phyloP scores from a whole-genome alignment of 2,888 invertebrate genomes.

The Lissonota sp. region DNA sequence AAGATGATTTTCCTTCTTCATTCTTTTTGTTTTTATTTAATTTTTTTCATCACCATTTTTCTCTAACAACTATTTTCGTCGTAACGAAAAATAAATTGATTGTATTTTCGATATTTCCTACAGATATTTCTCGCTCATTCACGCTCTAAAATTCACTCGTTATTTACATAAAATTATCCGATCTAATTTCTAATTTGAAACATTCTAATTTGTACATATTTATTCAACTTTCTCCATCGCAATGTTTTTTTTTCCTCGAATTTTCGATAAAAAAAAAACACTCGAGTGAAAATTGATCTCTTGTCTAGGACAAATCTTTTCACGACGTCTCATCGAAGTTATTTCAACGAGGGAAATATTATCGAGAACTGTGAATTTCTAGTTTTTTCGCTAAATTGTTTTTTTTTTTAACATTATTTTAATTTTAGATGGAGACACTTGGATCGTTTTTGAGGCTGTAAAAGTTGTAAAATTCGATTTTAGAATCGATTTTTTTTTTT shows the following conservation, averaged over 20 bases:
- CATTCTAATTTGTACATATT: constrained; percentile 48
- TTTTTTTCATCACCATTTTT: constrained; percentile 24
- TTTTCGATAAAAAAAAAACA: constrained; percentile 23
- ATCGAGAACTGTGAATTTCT: constrained; percentile 57
- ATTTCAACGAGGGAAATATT: constrained; percentile 63
- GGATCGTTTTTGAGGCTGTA: no score
- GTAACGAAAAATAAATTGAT: constrained; percentile 25
- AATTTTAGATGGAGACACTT: no score
- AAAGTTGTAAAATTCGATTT: no score
- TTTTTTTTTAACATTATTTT: no score
- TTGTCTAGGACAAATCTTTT: constrained; percentile 1
- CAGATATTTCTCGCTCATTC: background rate
- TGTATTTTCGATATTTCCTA: constrained; percentile 22
- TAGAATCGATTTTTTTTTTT: no score
- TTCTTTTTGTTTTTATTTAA: constrained; percentile 50
- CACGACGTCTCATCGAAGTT: constrained; percentile 36
- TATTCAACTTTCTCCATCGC: constrained; percentile 43
- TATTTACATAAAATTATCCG: constrained; percentile 37
- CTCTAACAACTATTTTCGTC: background rate
- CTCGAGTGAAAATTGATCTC: constrained; percentile 49
- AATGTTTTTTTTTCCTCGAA: constrained; percentile 1
- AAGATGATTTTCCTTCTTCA: constrained; percentile 34
- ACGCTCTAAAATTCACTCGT: background rate
- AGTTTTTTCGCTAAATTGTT: no score
- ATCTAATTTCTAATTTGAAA: constrained; percentile 1